These are phyloP conservation scores for Channa striata DNA, from an alignment of 2,797 vertebrate genomes.

Conservation along the genomic window DNA sequence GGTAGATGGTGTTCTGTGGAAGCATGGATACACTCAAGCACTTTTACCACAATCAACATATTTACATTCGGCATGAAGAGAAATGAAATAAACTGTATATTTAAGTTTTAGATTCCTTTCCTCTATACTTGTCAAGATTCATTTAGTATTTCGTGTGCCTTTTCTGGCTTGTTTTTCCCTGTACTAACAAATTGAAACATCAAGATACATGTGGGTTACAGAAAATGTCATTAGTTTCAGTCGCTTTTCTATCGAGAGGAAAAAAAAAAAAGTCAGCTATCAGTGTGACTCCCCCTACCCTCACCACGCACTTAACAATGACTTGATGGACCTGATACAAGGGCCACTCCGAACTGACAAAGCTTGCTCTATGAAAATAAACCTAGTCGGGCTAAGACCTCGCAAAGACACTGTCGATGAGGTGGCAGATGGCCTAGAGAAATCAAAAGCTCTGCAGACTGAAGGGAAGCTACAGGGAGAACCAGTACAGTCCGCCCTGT, in stretches of 20 bases:
- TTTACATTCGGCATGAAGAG: constrained; percentile 90
- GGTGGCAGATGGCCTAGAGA: constrained; percentile 51
- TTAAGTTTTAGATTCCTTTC: constrained; percentile 70
- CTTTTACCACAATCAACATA: constrained; percentile 93
- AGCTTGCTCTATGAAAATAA: constrained; percentile 87
- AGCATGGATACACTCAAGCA: constrained; percentile 90
- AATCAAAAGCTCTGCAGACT: constrained; percentile 39
- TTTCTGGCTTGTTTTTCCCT: constrained; percentile 49
- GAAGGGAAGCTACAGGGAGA: constrained; percentile 36
- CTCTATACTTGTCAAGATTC: constrained; percentile 72
- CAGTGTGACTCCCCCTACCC: constrained; percentile 78
- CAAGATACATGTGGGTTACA: constrained; percentile 59
- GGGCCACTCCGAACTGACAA: constrained; percentile 76
- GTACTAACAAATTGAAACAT: constrained; percentile 55
- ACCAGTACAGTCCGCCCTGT: constrained; percentile 28
- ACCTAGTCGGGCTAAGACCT: constrained; percentile 59
- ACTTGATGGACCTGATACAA: constrained; percentile 58
- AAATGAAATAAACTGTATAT: constrained; percentile 71
- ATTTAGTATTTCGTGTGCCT: constrained; percentile 56
- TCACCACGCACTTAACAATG: constrained; percentile 71
- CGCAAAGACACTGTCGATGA: constrained; percentile 43
- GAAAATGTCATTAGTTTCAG: constrained; percentile 54
- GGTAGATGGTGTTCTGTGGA: constrained; percentile 93
- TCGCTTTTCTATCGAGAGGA: constrained; percentile 66
- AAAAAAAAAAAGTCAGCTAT: constrained; percentile 46